phyloP scores from a whole-genome alignment of 2,888 invertebrate genomes.

The Rhopalosiphum nymphaeae region DNA sequence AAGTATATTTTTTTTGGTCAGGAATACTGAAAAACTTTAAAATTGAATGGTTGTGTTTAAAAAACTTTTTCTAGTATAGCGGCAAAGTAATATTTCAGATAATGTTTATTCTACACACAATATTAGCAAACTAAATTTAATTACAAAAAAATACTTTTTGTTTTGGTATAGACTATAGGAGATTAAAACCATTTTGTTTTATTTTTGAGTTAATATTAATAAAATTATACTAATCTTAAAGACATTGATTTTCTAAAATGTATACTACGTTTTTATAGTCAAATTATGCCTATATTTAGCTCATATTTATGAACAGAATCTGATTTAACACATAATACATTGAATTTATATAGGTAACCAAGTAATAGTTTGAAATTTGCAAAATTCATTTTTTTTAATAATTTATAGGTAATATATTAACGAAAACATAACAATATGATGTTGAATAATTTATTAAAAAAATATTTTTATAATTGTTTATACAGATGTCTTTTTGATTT shows the following conservation, averaged over 20 bases:
- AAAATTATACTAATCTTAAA: neutral
- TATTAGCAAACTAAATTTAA: neutral
- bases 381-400: neutral
- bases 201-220: neutral
- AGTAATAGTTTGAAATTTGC: neutral
- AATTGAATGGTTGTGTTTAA: neutral
- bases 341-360: no score
- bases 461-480: neutral
- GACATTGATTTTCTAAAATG: neutral
- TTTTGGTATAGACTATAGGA: neutral
- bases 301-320: neutral
- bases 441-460: neutral
- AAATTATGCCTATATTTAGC: neutral
- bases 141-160: neutral
- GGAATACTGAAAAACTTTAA: neutral
- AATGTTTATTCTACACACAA: neutral
- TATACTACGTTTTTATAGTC: neutral
- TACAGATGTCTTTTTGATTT: conserved; percentile 23
- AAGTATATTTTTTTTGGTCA: neutral
- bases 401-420: neutral
- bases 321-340: no score
- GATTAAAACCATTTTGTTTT: neutral
- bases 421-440: neutral
- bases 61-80: neutral
- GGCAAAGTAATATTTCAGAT: neutral